A percentile compares a stretch with the other conserved stretches of the same genome.
Conservation (phyloP, 2,888 invertebrate species). For the Idaea biselata region DNA sequence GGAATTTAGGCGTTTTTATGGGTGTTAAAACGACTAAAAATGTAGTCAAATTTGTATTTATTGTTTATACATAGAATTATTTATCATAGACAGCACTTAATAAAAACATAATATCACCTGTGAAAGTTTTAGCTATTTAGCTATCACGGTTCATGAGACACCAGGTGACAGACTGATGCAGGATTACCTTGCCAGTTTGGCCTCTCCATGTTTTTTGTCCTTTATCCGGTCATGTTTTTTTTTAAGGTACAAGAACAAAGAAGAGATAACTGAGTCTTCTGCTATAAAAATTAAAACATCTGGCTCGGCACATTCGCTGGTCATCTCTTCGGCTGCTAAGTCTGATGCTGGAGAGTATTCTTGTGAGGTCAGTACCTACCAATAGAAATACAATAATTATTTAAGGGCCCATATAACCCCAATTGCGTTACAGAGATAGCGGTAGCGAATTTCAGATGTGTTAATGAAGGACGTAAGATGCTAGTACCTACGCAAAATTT, state of each 20-base stretch:
- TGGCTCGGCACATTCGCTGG: slow-evolving; percentile 87
- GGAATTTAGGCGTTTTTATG: no score
- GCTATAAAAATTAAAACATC: slow-evolving; percentile 84
- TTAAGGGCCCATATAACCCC: neutral
- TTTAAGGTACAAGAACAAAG: slow-evolving; percentile 85
- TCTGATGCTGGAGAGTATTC: slow-evolving; percentile 90
- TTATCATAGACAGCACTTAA: no score
- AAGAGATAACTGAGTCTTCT: slow-evolving; percentile 83
- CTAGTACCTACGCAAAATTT: no score
- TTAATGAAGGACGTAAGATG: no score
- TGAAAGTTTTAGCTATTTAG: no score
- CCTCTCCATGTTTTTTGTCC: neutral
- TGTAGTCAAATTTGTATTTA: no score
- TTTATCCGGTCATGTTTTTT: slow-evolving; percentile 11
- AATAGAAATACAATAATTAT: neutral
- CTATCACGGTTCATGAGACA: no score
- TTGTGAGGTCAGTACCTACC: slow-evolving; percentile 79
- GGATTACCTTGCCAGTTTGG: neutral
- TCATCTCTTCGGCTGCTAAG: slow-evolving; percentile 85
- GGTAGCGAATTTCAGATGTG: no score
- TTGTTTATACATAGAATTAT: no score
- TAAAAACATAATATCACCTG: no score
- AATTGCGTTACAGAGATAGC: no score
- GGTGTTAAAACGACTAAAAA: no score
- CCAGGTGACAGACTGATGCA: neutral